Evolutionary conservation across 1,140 invertebrate species (phyloP).

Genomic region (Neuroterus valhalla): DNA sequence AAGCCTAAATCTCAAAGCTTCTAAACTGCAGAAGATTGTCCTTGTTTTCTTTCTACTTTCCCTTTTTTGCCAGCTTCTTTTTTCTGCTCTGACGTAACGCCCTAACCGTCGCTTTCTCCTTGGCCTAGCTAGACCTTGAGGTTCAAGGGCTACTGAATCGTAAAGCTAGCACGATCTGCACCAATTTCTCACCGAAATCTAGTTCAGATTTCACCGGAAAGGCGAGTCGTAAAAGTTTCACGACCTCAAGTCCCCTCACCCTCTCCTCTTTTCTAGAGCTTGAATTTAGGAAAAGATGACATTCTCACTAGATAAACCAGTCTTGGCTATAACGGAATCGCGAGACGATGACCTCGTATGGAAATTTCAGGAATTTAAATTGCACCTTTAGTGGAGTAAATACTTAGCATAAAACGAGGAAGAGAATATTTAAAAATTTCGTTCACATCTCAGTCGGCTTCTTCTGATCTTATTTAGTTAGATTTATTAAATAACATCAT

Average conservation of each 20-base stretch:
- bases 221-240: conserved; percentile 17
- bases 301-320: conserved; percentile 2
- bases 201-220: conserved; percentile 1
- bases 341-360: conserved; percentile 1
- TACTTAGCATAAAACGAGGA: too few species aligned
- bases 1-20: background rate
- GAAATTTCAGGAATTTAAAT: too few species aligned
- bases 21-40: background rate
- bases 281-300: background rate
- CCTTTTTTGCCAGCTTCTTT: background rate
- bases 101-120: conserved; percentile 4
- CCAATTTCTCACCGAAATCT: conserved; percentile 25
- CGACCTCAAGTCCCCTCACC: background rate
- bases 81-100: background rate
- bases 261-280: background rate
- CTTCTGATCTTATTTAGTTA: too few species aligned
- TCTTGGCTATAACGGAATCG: conserved; percentile 5
- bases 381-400: too few species aligned
- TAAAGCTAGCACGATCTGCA: conserved; percentile 15
- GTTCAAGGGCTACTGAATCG: conserved; percentile 5
- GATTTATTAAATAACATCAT: too few species aligned
- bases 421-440: too few species aligned
- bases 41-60: background rate
- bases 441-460: too few species aligned
- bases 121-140: conserved; percentile 18